Percentiles rank a stretch among this genome's conserved stretches.
Conservation (phyloP, 2,113 vertebrate species). For the Enhydra lutris region DNA sequence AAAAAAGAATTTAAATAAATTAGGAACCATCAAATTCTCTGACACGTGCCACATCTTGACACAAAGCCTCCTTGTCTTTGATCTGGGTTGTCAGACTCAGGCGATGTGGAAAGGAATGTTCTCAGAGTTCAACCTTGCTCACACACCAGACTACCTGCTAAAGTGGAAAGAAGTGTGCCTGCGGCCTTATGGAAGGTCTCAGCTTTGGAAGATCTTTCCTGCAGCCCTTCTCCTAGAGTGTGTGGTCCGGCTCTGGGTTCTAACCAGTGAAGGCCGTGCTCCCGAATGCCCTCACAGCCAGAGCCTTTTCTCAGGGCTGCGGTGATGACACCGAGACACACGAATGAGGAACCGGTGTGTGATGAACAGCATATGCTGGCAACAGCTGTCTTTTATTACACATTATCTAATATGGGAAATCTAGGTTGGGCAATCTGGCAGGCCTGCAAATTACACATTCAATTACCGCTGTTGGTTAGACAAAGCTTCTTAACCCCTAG, state of each 20-base stretch:
- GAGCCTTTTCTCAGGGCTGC: neutral
- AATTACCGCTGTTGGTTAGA: neutral
- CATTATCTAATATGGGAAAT: constrained; percentile 78
- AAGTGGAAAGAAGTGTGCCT: neutral
- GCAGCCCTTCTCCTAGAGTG: neutral
- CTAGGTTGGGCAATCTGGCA: constrained; percentile 73
- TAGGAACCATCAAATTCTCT: constrained; percentile 14
- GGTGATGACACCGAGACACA: neutral
- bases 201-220: neutral
- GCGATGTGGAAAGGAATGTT: neutral
- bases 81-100: neutral
- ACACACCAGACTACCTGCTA: neutral
- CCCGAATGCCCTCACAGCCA: neutral
- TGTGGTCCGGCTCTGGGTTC: neutral
- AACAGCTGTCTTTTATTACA: constrained; percentile 79
- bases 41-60: neutral
- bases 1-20: constrained; percentile 44
- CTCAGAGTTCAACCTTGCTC: neutral
- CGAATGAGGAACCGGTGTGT: constrained; percentile 61
- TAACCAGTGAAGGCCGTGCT: neutral
- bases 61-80: constrained; percentile 4
- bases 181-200: neutral
- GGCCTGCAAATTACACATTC: constrained; percentile 52
- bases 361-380: constrained; percentile 65
- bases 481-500: constrained; percentile 46